phyloP scores from a whole-genome alignment of 2,113 vertebrate genomes.

The Etheostoma spectabile region DNA sequence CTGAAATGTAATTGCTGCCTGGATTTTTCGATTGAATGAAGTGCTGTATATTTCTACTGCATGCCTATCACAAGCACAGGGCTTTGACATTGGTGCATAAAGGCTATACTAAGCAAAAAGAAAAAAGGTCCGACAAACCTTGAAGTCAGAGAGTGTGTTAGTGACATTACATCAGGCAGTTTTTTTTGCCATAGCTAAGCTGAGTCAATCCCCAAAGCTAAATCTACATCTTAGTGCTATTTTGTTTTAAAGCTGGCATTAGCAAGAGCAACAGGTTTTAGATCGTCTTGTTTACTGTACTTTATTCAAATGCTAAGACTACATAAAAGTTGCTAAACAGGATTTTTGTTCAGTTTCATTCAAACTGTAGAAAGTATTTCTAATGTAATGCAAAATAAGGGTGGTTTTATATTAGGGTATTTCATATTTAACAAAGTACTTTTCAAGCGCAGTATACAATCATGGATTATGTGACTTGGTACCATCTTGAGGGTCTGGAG shows the following conservation, averaged over 20 bases:
- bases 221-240: too few species aligned
- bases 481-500: neutral
- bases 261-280: neutral
- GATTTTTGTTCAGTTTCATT: neutral
- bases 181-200: too few species aligned
- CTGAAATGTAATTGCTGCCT: neutral
- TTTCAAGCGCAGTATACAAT: neutral
- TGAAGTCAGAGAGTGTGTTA: too few species aligned
- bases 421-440: neutral
- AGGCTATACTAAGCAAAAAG: neutral
- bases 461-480: neutral
- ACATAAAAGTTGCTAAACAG: neutral
- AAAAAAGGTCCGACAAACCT: neutral
- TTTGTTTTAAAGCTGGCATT: neutral
- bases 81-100: neutral
- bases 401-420: neutral
- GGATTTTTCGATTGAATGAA: neutral
- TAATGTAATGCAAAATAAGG: neutral
- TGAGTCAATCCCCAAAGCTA: too few species aligned
- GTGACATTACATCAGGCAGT: too few species aligned
- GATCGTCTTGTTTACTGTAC: neutral
- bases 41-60: neutral
- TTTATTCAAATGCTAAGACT: neutral
- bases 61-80: neutral
- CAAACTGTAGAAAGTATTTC: neutral